Percentiles rank a stretch among this genome's conserved stretches.
These are phyloP conservation scores for Parus major DNA, from an alignment of 2,113 vertebrate genomes.

Conservation along the genomic window DNA sequence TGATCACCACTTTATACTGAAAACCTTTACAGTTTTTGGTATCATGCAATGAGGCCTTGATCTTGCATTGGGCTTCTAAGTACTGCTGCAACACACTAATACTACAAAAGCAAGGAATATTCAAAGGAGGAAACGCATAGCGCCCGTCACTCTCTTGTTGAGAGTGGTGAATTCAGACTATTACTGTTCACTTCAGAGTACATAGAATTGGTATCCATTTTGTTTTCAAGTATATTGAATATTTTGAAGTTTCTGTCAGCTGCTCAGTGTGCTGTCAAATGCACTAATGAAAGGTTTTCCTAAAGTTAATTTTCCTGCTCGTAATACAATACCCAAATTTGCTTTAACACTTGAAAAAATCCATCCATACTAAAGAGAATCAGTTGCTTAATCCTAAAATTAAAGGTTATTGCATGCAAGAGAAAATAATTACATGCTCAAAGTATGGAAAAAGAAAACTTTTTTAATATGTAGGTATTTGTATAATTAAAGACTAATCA, in stretches of 20 bases:
- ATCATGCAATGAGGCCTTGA: not conserved
- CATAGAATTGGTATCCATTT: slow-evolving; percentile 26
- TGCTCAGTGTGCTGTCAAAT: slow-evolving; percentile 66
- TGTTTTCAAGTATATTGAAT: slow-evolving; percentile 46
- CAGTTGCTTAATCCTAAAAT: slow-evolving; percentile 87
- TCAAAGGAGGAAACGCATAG: not conserved
- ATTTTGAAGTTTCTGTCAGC: slow-evolving; percentile 56
- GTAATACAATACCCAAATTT: slow-evolving; percentile 81
- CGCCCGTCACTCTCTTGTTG: not conserved
- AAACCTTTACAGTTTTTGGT: not conserved
- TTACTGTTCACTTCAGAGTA: slow-evolving; percentile 3
- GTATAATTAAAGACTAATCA: slow-evolving; percentile 89
- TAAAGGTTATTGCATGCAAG: slow-evolving; percentile 84
- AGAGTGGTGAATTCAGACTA: not conserved
- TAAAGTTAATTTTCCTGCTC: slow-evolving; percentile 78
- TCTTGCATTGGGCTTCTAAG: not conserved
- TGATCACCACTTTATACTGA: slow-evolving; percentile 7
- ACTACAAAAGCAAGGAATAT: not conserved
- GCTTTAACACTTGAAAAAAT: slow-evolving; percentile 82
- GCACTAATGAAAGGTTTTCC: slow-evolving; percentile 74
- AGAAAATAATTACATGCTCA: slow-evolving; percentile 86
- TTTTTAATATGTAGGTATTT: slow-evolving; percentile 86
- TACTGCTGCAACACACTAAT: not conserved
- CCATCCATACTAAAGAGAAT: slow-evolving; percentile 81
- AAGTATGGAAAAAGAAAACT: slow-evolving; percentile 81